These are phyloP conservation scores for Sebastes fasciatus DNA, from an alignment of 2,113 vertebrate genomes.

Conservation along the genomic window DNA sequence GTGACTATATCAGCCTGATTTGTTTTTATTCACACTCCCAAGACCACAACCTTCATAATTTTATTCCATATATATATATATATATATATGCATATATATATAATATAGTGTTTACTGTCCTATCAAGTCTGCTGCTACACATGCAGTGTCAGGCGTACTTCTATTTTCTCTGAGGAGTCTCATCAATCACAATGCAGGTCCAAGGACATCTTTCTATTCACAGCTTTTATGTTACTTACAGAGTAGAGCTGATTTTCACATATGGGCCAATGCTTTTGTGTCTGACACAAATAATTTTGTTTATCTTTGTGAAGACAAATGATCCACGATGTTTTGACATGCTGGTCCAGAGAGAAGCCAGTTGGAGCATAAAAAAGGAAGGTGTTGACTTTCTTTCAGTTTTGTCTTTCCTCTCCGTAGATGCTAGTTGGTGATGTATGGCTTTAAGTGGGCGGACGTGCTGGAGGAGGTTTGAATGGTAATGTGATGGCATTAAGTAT, in stretches of 20 bases:
- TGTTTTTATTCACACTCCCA: neutral
- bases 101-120: neutral
- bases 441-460: neutral
- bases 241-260: conserved; percentile 37
- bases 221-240: conserved; percentile 18
- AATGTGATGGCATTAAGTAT: neutral
- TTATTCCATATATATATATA: neutral
- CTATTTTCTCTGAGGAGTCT: conserved; percentile 28
- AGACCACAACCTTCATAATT: neutral
- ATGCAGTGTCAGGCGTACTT: conserved; percentile 5
- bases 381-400: neutral
- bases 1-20: conserved; percentile 12
- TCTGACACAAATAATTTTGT: conserved; percentile 30
- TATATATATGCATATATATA: neutral
- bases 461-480: neutral
- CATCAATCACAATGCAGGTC: conserved; percentile 50
- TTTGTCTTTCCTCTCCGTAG: neutral
- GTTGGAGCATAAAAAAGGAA: conserved; percentile 5
- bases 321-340: neutral
- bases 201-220: conserved; percentile 24
- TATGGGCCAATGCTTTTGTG: neutral
- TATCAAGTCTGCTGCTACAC: neutral
- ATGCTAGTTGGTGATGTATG: neutral
- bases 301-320: conserved; percentile 32
- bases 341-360: neutral